phyloP scores from a whole-genome alignment of 2,797 vertebrate genomes.

The Phataginus tricuspis region DNA sequence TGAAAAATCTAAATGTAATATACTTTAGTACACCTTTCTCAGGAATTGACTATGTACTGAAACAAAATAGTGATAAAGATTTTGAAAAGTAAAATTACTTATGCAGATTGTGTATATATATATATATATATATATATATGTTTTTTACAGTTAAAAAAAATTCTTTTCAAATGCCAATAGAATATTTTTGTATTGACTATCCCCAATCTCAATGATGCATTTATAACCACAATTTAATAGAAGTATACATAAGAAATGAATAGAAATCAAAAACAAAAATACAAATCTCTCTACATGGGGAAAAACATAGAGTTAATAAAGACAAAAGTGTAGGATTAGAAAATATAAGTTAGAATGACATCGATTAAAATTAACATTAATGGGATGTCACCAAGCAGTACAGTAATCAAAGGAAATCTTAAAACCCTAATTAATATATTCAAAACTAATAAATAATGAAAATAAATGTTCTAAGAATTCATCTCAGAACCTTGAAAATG shows the following conservation, averaged over 20 bases:
- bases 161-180: not conserved
- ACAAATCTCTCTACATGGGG: not conserved
- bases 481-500: not conserved
- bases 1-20: not conserved
- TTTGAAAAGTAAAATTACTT: slow-evolving; percentile 27
- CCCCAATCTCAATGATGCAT: not conserved
- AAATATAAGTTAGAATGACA: not conserved
- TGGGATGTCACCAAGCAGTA: not conserved
- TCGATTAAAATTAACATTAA: not conserved
- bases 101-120: not conserved
- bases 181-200: not conserved
- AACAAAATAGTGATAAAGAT: not conserved
- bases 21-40: not conserved
- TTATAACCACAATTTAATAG: not conserved
- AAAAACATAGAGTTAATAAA: slow-evolving; percentile 25
- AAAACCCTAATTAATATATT: not conserved
- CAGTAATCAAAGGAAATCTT: not conserved
- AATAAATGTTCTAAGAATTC: not conserved
- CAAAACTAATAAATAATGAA: slow-evolving; percentile 1
- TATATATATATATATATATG: not conserved
- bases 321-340: not conserved
- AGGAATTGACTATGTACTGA: not conserved
- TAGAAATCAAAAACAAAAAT: not conserved
- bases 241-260: not conserved
- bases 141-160: not conserved